Conservation (phyloP, 2,797 vertebrate species). For the Anniella stebbinsi region DNA sequence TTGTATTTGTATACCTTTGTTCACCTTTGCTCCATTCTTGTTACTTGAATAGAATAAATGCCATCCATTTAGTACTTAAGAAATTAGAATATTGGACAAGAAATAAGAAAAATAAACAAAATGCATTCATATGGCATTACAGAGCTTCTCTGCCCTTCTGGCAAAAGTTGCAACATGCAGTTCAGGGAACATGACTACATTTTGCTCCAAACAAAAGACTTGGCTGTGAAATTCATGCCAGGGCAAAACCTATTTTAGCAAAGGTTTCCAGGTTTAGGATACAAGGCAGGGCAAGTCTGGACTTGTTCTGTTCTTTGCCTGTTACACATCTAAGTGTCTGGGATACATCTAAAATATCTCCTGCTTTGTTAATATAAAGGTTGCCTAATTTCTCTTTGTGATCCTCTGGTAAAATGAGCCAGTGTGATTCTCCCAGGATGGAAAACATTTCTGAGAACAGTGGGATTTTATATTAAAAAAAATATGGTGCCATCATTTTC, state of each 20-base stretch:
- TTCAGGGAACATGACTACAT: background rate
- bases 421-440: no score
- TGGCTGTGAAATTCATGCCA: background rate
- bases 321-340: background rate
- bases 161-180: background rate
- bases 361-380: no score
- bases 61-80: background rate
- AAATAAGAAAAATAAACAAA: conserved; percentile 19
- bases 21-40: background rate
- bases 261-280: background rate
- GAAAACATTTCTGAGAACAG: no score
- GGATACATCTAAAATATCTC: background rate
- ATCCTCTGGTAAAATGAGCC: no score
- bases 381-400: no score
- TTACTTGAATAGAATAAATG: background rate
- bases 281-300: background rate
- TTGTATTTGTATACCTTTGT: background rate
- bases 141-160: no score
- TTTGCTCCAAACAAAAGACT: background rate
- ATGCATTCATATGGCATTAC: background rate
- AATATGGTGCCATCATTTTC: no score
- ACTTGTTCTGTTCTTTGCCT: background rate
- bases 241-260: background rate
- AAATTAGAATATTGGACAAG: background rate
- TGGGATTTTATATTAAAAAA: no score